These are phyloP conservation scores for Phenacoccus solenopsis DNA, from an alignment of 1,140 invertebrate species.

Conservation along the genomic window DNA sequence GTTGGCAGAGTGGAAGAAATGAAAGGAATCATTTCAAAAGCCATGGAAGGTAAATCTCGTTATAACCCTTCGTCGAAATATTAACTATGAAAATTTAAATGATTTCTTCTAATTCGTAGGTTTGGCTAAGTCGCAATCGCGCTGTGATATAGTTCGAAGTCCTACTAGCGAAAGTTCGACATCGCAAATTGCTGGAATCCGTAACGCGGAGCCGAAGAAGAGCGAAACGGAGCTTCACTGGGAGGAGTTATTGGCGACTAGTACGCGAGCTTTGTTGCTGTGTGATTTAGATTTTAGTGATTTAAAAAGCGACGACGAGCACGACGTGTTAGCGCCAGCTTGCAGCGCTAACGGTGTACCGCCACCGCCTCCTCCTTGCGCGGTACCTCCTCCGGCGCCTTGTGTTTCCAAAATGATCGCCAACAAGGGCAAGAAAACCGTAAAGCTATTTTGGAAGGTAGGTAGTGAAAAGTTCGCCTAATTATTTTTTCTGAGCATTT, in stretches of 20 bases:
- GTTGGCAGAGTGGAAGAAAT: slow-evolving; percentile 56
- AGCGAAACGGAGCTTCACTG: slow-evolving; percentile 89
- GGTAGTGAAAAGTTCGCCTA: not conserved
- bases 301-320: slow-evolving; percentile 65
- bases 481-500: no score
- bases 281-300: slow-evolving; percentile 96
- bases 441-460: slow-evolving; percentile 92
- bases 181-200: slow-evolving; percentile 38
- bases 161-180: slow-evolving; percentile 46
- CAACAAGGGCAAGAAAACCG: slow-evolving; percentile 93
- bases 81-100: no score
- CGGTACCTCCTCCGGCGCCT: slow-evolving; percentile 30
- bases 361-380: slow-evolving; percentile 53
- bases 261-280: slow-evolving; percentile 71
- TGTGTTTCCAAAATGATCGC: slow-evolving; percentile 37
- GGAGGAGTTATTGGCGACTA: slow-evolving; percentile 73
- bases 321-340: slow-evolving; percentile 47
- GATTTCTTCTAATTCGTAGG: slow-evolving; percentile 22
- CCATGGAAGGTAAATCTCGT: slow-evolving; percentile 68
- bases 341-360: slow-evolving; percentile 47
- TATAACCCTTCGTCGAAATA: no score
- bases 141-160: slow-evolving; percentile 49
- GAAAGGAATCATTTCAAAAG: slow-evolving; percentile 79
- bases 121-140: slow-evolving; percentile 30
- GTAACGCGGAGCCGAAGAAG: slow-evolving; percentile 57